Conservation (phyloP, 1,140 invertebrate genomes). For the Brachionus rotundiformis region DNA sequence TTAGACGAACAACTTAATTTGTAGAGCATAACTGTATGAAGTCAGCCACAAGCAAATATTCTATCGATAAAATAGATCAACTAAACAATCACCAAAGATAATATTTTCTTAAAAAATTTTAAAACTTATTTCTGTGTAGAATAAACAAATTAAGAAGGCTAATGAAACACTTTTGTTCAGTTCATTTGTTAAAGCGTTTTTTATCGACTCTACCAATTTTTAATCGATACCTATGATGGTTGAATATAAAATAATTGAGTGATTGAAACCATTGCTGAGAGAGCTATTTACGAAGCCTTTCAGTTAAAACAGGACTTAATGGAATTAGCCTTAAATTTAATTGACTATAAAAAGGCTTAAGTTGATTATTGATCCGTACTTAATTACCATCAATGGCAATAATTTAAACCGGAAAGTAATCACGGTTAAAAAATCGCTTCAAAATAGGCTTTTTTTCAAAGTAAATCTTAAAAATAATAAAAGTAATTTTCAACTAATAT, state of each 20-base stretch:
- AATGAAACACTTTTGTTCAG: constrained; percentile 10
- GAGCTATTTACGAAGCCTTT: constrained; percentile 1
- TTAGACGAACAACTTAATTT: constrained; percentile 3
- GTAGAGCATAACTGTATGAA: constrained; percentile 22
- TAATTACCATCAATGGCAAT: constrained; percentile 19
- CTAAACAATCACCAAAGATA: constrained; percentile 38
- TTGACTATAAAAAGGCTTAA: constrained; percentile 23
- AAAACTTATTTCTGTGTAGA: not conserved
- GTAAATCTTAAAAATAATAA: too few relatives aligned
- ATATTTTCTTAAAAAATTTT: constrained; percentile 28
- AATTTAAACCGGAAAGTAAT: constrained; percentile 10
- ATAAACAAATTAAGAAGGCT: constrained; percentile 38
- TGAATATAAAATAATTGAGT: not conserved
- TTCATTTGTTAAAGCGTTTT: not conserved
- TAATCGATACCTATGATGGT: not conserved
- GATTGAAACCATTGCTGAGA: not conserved
- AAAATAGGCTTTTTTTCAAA: not conserved
- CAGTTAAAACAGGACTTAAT: constrained; percentile 7
- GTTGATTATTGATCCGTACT: constrained; percentile 27
- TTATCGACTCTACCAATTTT: not conserved
- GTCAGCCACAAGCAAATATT: constrained; percentile 7
- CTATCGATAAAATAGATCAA: constrained; percentile 30
- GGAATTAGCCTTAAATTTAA: constrained; percentile 14
- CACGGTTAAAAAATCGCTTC: constrained; percentile 8
- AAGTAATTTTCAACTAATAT: too few relatives aligned